These are phyloP conservation scores for Dichetophora obliterata DNA, from an alignment of 2,888 invertebrate genomes.

Conservation along the genomic window DNA sequence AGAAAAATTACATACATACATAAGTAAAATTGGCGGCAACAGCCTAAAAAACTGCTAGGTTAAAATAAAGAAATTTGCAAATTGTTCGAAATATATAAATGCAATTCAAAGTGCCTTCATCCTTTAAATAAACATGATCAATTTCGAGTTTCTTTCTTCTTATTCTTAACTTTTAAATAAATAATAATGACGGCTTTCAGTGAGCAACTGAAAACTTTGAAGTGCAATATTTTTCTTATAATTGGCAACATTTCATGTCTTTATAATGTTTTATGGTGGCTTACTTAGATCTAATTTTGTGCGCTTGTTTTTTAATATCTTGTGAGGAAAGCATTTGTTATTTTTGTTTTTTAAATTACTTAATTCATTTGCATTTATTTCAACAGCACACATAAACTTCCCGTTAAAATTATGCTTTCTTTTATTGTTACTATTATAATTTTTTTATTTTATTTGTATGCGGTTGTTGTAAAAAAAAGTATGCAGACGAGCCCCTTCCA, in stretches of 20 bases:
- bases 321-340: not conserved
- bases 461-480: not conserved
- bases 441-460: not conserved
- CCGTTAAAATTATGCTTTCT: not conserved
- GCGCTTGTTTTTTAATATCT: not conserved
- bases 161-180: not conserved
- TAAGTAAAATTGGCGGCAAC: conserved; percentile 21
- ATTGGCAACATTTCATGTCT: not conserved
- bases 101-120: too few species aligned
- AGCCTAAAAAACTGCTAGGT: not conserved
- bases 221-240: too few species aligned
- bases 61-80: too few species aligned
- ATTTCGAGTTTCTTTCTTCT: too few species aligned
- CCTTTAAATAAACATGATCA: too few species aligned
- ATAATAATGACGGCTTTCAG: too few species aligned
- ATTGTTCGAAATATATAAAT: conserved; percentile 8
- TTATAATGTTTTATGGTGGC: not conserved
- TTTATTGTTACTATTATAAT: not conserved
- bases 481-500: conserved; percentile 20
- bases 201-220: too few species aligned
- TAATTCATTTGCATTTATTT: not conserved
- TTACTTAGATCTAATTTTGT: not conserved
- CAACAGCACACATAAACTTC: not conserved
- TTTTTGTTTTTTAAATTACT: not conserved
- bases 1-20: not conserved